Percentiles rank a stretch among this genome's conserved stretches.
phyloP scores from a whole-genome alignment of 2,113 vertebrate genomes.

The Channa maculata region DNA sequence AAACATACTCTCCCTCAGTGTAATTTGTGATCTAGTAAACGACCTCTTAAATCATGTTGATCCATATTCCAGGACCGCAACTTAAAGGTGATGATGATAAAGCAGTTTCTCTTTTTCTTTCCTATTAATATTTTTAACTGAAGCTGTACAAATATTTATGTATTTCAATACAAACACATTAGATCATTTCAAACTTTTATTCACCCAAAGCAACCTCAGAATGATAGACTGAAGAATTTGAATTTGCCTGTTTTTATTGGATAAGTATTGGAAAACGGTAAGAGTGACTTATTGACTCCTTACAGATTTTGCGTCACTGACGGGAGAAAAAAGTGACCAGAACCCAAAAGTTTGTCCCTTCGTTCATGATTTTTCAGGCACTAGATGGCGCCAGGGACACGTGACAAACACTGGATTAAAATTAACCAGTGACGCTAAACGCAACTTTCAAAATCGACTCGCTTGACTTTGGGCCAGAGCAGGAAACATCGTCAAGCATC shows the following conservation, averaged over 20 bases:
- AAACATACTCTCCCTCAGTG: not conserved
- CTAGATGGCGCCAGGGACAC: slow-evolving; percentile 75
- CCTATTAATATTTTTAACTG: too few species aligned
- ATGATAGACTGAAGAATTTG: not conserved
- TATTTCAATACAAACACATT: too few species aligned
- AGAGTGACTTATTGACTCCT: too few species aligned
- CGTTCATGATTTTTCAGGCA: not conserved
- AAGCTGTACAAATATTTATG: too few species aligned
- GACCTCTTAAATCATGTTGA: slow-evolving; percentile 39
- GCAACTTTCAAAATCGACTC: not conserved
- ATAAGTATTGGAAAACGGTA: not conserved
- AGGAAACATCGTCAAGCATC: not conserved
- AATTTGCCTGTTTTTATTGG: not conserved
- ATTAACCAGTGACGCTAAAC: slow-evolving; percentile 1
- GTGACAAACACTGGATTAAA: not conserved
- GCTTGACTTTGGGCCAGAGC: not conserved
- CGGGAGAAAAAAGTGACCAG: not conserved
- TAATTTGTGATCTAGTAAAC: slow-evolving; percentile 26
- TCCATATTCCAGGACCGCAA: slow-evolving; percentile 49
- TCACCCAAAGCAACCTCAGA: not conserved
- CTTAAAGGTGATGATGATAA: slow-evolving; percentile 1
- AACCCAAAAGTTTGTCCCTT: too few species aligned
- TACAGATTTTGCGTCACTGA: not conserved
- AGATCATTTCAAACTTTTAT: not conserved
- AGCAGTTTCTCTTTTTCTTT: not conserved